Evolutionary conservation across 2,888 invertebrate species (phyloP).

Genomic region (Drosophila tanythrix): DNA sequence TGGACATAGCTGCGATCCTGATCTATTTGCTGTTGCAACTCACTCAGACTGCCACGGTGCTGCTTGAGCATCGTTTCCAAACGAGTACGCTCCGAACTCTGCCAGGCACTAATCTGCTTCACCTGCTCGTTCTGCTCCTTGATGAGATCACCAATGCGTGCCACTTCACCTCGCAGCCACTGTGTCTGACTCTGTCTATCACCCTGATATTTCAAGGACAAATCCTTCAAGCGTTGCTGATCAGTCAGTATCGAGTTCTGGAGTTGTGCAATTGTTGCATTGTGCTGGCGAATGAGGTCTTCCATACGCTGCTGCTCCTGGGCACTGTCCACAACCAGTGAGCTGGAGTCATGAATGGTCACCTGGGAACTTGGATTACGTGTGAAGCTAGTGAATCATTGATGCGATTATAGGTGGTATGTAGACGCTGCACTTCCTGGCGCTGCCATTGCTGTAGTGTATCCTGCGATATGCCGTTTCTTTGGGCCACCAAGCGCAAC

Average conservation of each 20-base stretch:
- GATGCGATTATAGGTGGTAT: conserved; percentile 73
- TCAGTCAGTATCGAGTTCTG: conserved; percentile 81
- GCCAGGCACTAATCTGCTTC: conserved; percentile 82
- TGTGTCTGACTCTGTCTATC: conserved; percentile 82
- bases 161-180: conserved; percentile 81
- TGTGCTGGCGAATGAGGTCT: conserved; percentile 81
- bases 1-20: conserved; percentile 80
- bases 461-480: conserved; percentile 72
- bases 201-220: conserved; percentile 79
- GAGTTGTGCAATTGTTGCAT: conserved; percentile 79
- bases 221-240: conserved; percentile 77
- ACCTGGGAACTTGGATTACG: conserved; percentile 25
- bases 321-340: conserved; percentile 60
- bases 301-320: conserved; percentile 80
- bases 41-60: conserved; percentile 82
- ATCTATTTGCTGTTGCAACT: conserved; percentile 77
- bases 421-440: conserved; percentile 79
- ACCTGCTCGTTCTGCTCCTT: conserved; percentile 82
- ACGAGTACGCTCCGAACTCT: conserved; percentile 80
- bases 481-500: conserved; percentile 66
- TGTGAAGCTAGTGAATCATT: conserved; percentile 75
- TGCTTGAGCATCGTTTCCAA: conserved; percentile 78
- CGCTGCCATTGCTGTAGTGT: conserved; percentile 82
- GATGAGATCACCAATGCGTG: conserved; percentile 78
- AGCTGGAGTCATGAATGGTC: conserved; percentile 42